phyloP scores from a whole-genome alignment of 2,888 invertebrate species.

The Rapana venosa region DNA sequence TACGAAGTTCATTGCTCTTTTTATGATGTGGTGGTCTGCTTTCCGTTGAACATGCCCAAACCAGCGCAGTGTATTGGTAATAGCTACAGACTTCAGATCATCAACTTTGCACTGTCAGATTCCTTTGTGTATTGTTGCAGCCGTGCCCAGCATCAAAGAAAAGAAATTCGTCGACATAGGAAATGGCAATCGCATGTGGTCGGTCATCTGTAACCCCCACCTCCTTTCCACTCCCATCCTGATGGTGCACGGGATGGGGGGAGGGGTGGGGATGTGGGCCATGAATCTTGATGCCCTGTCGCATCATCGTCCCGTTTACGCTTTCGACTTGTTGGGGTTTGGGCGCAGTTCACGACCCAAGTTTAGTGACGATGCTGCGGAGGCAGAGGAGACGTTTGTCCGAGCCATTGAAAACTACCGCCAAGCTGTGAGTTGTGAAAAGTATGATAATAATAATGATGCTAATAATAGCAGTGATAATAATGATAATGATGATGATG shows the following conservation, averaged over 20 bases:
- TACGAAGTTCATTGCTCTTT: too few species aligned
- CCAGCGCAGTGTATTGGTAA: too few species aligned
- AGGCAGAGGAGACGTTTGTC: conserved; percentile 93
- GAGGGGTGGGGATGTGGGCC: conserved; percentile 96
- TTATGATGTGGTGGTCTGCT: too few species aligned
- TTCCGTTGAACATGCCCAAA: too few species aligned
- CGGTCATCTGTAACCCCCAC: neutral
- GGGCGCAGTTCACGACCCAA: conserved; percentile 94
- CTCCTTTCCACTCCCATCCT: conserved; percentile 84
- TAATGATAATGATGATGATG: neutral
- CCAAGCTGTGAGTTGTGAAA: conserved; percentile 83
- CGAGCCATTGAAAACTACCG: conserved; percentile 97
- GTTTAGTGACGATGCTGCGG: conserved; percentile 87
- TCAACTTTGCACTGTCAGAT: too few species aligned
- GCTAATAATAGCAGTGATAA: too few species aligned
- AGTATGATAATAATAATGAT: too few species aligned
- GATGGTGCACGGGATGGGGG: conserved; percentile 95
- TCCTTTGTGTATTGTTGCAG: neutral
- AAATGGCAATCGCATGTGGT: conserved; percentile 1
- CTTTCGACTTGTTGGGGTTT: conserved; percentile 86
- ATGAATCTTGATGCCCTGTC: conserved; percentile 92
- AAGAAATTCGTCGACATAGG: conserved; percentile 40
- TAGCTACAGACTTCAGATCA: too few species aligned
- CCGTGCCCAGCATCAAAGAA: conserved; percentile 39
- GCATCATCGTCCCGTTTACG: conserved; percentile 55